phyloP scores from a whole-genome alignment of 2,888 invertebrate species.

The Prenolepis imparis region DNA sequence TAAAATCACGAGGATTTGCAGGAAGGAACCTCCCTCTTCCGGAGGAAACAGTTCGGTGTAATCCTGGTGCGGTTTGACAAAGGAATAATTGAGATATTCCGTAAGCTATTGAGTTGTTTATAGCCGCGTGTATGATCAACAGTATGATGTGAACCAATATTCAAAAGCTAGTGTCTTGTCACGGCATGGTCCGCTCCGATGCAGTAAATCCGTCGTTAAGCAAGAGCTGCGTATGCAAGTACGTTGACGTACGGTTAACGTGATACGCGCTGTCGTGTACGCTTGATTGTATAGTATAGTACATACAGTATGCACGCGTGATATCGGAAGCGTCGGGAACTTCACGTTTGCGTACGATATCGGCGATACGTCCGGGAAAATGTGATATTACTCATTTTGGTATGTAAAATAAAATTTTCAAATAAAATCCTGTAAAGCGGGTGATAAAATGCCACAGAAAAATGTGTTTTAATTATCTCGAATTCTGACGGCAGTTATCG shows the following conservation, averaged over 20 bases:
- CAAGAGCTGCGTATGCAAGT: constrained; percentile 41
- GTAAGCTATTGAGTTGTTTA: constrained; percentile 6
- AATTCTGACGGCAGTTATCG: background rate
- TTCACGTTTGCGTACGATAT: background rate
- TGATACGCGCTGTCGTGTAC: constrained; percentile 33
- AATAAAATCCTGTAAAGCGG: background rate
- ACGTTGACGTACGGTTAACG: constrained; percentile 37
- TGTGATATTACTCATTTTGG: background rate
- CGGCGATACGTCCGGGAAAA: background rate
- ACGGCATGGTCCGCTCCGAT: constrained; percentile 37
- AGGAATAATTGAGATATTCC: constrained; percentile 30
- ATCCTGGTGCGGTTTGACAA: background rate
- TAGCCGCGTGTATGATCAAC: background rate
- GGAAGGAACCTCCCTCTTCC: too few relatives aligned
- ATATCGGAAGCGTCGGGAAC: constrained; percentile 5
- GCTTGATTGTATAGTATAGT: constrained; percentile 4
- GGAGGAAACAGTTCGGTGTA: background rate
- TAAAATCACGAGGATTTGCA: background rate
- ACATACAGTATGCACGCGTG: constrained; percentile 1
- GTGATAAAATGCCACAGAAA: background rate
- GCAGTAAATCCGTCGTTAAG: constrained; percentile 27
- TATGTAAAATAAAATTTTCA: background rate
- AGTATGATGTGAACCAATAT: constrained; percentile 37
- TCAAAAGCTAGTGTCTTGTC: constrained; percentile 41
- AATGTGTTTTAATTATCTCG: background rate